A percentile compares a stretch with the other conserved stretches of the same genome.
These are phyloP conservation scores for Tortricodes alternella DNA, from an alignment of 2,888 invertebrate genomes.

Conservation along the genomic window DNA sequence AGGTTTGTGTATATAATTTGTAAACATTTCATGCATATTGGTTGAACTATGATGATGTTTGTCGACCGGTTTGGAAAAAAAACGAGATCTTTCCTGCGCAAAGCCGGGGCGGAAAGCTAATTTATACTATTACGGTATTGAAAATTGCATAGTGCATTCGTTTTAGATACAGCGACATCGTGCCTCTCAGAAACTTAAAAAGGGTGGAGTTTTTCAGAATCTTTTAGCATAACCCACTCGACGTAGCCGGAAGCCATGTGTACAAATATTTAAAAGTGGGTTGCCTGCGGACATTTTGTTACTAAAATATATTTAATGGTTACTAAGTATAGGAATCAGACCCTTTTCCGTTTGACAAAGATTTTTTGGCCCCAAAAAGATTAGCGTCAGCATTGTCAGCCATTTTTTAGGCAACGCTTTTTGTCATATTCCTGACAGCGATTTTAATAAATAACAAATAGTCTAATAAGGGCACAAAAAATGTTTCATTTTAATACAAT, in stretches of 20 bases:
- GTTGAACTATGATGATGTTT: too few relatives aligned
- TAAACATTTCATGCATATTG: too few relatives aligned
- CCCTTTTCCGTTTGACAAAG: constrained; percentile 72
- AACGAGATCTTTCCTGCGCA: too few relatives aligned
- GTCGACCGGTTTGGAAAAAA: too few relatives aligned
- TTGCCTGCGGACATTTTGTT: constrained; percentile 67
- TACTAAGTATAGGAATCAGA: constrained; percentile 72
- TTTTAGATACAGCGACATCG: too few relatives aligned
- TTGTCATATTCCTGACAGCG: constrained; percentile 63
- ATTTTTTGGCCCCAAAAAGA: constrained; percentile 67
- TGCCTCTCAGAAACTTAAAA: too few relatives aligned
- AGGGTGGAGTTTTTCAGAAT: constrained; percentile 44
- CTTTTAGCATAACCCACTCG: constrained; percentile 80
- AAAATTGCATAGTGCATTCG: too few relatives aligned
- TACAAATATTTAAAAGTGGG: constrained; percentile 80
- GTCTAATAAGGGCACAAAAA: constrained; percentile 57
- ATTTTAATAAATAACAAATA: constrained; percentile 79
- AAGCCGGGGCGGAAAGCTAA: too few relatives aligned
- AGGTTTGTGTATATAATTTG: too few relatives aligned
- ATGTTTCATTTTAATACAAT: constrained; percentile 56
- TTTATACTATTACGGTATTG: too few relatives aligned
- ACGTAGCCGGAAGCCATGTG: constrained; percentile 81
- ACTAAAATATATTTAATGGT: constrained; percentile 79
- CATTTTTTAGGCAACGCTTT: constrained; percentile 65
- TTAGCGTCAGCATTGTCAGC: constrained; percentile 72